Base-by-base conservation (phyloP, 2,888 invertebrate species). In the Rhingia rostrata region DNA sequence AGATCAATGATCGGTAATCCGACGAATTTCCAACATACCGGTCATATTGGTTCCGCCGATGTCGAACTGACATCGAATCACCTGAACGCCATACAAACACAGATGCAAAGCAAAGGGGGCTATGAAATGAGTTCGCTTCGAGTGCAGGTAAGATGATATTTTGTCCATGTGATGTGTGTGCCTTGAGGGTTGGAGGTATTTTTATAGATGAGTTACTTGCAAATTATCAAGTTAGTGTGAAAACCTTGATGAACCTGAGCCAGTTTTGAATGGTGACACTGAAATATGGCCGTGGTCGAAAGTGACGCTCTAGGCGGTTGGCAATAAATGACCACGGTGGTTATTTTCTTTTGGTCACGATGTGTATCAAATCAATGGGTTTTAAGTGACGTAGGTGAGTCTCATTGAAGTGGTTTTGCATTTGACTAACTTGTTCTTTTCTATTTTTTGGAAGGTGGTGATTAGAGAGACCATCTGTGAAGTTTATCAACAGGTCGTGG, bases 91-190 rank as follows among this genome's bases (percentile, higher is more conserved):
- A 95, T 98, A 90, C 97, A 98, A 92, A 96, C 95, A 89, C 98
- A 98, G 92, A 97, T 98, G 98, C 96, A 96, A 91, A 97, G 97
- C 92, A 98, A 98, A 93, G 98, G 98, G 67, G 98, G 97, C 87
- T 98, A 97, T 90, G 97, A 97, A 90, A 94, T 94, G 92, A 92
- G 91, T 86, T 91, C 92, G 80, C 89, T 91, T 88, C 89, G 91
- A 87, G 87, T 92, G 79, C 92, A 92, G 89, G 92, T 92, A 88
- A 88, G 88, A 58, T 54, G n/a, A 37, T 12, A 69, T 9, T n/a
- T 1, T 32, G n/a, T 9, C 41, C 12, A 10, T 14, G 30, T 33
- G 37, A 39, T 22, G 22, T 22, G 22, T 22, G 22, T 22, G 22
- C 22, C 22, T 12, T 14, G n/a, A n/a, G 10, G 47, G 33, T 6